A percentile compares a stretch with the other conserved stretches of the same genome.
Conservation (phyloP, 23 tunicate species). For the Diplosoma virens region DNA sequence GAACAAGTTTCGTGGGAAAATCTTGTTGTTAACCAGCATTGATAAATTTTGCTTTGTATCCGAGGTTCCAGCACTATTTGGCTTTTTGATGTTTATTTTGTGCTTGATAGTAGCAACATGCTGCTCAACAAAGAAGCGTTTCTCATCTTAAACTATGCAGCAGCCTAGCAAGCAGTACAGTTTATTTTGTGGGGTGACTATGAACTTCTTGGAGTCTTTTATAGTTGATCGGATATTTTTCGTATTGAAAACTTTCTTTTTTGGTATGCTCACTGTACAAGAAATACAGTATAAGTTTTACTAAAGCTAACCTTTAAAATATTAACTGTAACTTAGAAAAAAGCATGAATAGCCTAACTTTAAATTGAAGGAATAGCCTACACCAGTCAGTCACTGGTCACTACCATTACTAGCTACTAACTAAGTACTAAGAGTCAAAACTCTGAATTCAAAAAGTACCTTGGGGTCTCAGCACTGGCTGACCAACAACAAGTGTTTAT, state of each 20-base stretch:
- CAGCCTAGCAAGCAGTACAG: neutral
- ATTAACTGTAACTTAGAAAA: neutral
- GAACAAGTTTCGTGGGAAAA: constrained; percentile 6
- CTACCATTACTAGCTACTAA: neutral
- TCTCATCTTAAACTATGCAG: neutral
- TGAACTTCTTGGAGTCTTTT: too few relatives aligned
- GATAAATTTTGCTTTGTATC: neutral
- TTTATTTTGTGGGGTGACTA: too few relatives aligned
- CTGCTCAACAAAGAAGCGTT: neutral
- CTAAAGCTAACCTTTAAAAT: neutral
- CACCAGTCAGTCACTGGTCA: constrained; percentile 7
- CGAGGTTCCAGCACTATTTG: neutral
- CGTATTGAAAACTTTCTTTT: too few relatives aligned
- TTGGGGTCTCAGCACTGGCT: constrained; percentile 8
- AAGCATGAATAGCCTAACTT: neutral
- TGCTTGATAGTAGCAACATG: constrained; percentile 15
- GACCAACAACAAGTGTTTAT: constrained; percentile 1
- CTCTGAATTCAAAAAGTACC: neutral
- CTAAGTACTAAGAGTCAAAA: constrained; percentile 1
- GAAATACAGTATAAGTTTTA: neutral
- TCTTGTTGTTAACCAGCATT: neutral
- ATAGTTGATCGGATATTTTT: too few relatives aligned
- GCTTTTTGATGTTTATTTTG: neutral
- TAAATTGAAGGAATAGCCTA: neutral
- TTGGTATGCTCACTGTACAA: neutral